These are phyloP conservation scores for Lepidonotus clava DNA, from an alignment of 2,888 invertebrate species.

Conservation along the genomic window DNA sequence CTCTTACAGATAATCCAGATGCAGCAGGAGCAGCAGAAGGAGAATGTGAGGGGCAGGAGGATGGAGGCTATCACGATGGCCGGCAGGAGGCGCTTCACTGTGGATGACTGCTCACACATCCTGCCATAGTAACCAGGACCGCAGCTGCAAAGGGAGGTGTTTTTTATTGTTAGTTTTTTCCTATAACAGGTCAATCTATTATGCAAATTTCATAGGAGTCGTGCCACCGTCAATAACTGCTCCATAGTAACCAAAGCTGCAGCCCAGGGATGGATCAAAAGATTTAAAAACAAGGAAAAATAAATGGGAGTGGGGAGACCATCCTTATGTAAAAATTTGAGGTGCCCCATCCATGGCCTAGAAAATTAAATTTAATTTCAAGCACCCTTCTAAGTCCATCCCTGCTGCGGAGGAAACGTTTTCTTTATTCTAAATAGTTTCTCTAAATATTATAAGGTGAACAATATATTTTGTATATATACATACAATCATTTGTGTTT, in stretches of 20 bases:
- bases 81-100: background rate
- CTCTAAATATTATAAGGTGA: too few species aligned
- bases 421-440: too few species aligned
- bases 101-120: background rate
- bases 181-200: background rate
- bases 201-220: background rate
- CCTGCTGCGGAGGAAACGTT: too few species aligned
- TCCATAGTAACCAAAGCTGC: background rate
- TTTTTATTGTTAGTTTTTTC: background rate
- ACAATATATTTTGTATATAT: too few species aligned
- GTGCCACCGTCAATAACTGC: background rate
- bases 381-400: too few species aligned
- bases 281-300: background rate
- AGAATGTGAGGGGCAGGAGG: background rate
- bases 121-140: constrained; percentile 1
- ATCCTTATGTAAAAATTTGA: too few species aligned
- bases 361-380: too few species aligned
- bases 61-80: constrained; percentile 7
- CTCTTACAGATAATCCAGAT: background rate
- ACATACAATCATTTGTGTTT: too few species aligned
- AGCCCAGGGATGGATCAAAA: background rate
- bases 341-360: too few species aligned
- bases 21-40: background rate
- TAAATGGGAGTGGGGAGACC: too few species aligned
- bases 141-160: background rate